Evolutionary conservation across 2,888 invertebrate species (phyloP), one percentile per base, ranked within the genome.

Genomic region (Dysmachus trigonus): DNA sequence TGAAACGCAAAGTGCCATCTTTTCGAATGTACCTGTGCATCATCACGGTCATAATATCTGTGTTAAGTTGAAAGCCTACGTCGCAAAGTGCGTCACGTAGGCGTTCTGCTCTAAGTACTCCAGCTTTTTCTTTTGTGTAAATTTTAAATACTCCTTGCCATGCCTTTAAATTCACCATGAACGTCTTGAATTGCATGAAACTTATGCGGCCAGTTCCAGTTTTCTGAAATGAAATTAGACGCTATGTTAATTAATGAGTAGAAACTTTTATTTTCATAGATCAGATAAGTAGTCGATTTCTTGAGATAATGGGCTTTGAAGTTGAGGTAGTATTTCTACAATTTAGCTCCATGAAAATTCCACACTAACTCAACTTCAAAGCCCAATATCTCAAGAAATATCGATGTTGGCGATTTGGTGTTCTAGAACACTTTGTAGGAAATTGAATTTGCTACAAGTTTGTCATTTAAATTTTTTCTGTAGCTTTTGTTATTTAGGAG

Each of bases 141-240:
- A 95, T 96, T 91, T 97, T 97, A 92, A 98, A 98, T 1, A 97
- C 95, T 30, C 96, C 95, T 90, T 98, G 98, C 98, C 98, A 98
- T 87, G 96, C 95, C 90, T 97, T 98, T 74, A 98, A 92, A 90
- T 97, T 98, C 89, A 96, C 97, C 95, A 98, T 97, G 88, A 98
- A 93, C 90, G 98, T 97, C 91, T 97, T 97, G 91, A 98, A 98
- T 90, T 98, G 97, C 84, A 94, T 93, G 89, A 97, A 96, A 87
- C 96, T 96, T 83, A 98, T 94, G 87, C 98, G 94, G 0, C 98
- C 98, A 38, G 94, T 95, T 85, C 96, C 95, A 74, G 95, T 94
- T 90, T 94, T 95, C 96, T 95, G 90, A 88, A 90, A 90, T 71
- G 71, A 77, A 74, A 86, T 13, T 27, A n/a, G 27, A 15, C n/a